Evolutionary conservation across 2,888 invertebrate species (phyloP), one percentile per base, ranked within the genome.

Genomic region (Sycophila texana): DNA sequence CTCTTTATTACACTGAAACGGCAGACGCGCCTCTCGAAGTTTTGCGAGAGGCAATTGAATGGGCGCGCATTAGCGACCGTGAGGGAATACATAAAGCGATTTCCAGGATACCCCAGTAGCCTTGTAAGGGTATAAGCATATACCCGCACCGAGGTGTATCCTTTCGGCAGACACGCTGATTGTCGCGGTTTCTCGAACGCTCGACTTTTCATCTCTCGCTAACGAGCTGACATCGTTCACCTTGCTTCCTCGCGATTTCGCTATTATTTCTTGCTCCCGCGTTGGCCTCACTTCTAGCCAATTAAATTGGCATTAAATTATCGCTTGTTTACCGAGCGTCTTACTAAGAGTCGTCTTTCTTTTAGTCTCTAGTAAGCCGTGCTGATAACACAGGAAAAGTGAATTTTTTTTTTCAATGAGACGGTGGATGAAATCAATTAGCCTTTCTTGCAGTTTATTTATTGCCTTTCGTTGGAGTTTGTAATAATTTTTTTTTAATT

Each of bases 191-290:
- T 67, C 30, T 22, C 26, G 3, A 0, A n/a, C n/a, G 55, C 61
- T 66, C 67, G 61, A 67, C 68, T 63, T 78, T 73, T 74, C 57
- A 68, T 57, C 18, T 63, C 47, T 57, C 18, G 4, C 26, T 10
- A 49, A 16, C 68, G 18, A 26, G 3, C 55, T 55, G 26, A 13
- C 20, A 60, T 67, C 74, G 18, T 16, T 60, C 61, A 51, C 55
- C 65, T 55, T 14, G 18, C 14, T 14, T 39, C 20, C 22, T 13
- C n/a, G 53, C 53, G 53, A 53, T 13, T 16, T 53, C 53, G 14
- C 16, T 53, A 16, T 53, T 53, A 53, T 53, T 55, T 4, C 10
- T 47, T 30, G 12, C 39, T 47, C 5, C 16, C 39, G 13, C n/a
- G 4, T 14, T 18, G 51, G 16, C 16, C 12, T 47, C 60, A 12